These are phyloP conservation scores for Sphyrna mokarran DNA, from an alignment of 2,113 vertebrate species.

Conservation along the genomic window DNA sequence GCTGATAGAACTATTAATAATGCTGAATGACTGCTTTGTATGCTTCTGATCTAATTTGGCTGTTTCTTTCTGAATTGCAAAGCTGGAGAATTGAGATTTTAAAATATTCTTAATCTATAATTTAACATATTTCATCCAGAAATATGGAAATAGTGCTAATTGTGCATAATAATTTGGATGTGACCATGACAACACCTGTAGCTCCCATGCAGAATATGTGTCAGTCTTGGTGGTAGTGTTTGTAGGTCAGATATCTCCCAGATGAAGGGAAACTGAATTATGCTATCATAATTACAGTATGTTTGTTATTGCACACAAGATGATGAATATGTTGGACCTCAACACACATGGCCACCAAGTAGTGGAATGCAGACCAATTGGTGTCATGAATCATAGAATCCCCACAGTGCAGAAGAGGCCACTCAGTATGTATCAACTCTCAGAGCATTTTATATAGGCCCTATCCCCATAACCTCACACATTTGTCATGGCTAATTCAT, in stretches of 20 bases:
- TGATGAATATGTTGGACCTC: neutral
- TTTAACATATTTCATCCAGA: neutral
- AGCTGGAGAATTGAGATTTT: neutral
- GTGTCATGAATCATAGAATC: neutral
- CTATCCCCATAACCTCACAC: too few species aligned
- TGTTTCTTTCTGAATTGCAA: neutral
- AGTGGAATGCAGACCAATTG: neutral
- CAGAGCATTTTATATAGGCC: too few species aligned
- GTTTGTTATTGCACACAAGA: neutral
- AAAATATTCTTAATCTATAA: neutral
- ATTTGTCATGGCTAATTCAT: too few species aligned
- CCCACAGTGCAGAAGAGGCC: too few species aligned
- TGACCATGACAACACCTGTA: neutral
- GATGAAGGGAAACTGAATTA: neutral
- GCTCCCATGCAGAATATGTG: neutral
- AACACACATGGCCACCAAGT: neutral
- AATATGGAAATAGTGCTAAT: neutral
- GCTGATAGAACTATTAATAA: neutral
- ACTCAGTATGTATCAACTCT: too few species aligned
- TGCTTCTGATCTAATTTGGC: neutral
- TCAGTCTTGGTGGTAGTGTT: neutral
- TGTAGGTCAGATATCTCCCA: neutral
- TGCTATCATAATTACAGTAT: neutral
- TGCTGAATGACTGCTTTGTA: neutral
- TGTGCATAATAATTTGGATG: neutral